phyloP scores from a whole-genome alignment of 2,113 vertebrate genomes.

The Tetraodon nigroviridis region DNA sequence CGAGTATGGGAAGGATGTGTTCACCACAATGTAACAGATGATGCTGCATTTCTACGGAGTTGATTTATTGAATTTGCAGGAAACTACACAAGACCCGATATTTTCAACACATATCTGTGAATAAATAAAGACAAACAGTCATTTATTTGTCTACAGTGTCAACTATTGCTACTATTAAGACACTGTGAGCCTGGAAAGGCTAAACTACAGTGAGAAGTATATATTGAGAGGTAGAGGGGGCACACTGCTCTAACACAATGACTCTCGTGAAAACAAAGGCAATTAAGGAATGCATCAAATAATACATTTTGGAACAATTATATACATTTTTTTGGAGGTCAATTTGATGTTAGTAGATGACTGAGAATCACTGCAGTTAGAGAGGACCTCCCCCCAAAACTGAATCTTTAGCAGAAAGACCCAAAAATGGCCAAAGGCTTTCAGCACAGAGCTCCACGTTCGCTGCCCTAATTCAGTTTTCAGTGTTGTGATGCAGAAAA shows the following conservation, averaged over 20 bases:
- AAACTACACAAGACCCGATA: slow-evolving; percentile 21
- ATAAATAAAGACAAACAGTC: slow-evolving; percentile 7
- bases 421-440: slow-evolving; percentile 52
- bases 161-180: slow-evolving; percentile 34
- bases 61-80: slow-evolving; percentile 15
- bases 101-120: slow-evolving; percentile 17
- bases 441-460: slow-evolving; percentile 3
- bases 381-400: slow-evolving; percentile 32
- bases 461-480: slow-evolving; percentile 1
- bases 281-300: slow-evolving; percentile 5
- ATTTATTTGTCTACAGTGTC: slow-evolving; percentile 11
- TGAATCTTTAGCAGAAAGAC: slow-evolving; percentile 65
- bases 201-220: slow-evolving; percentile 43
- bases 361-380: slow-evolving; percentile 67
- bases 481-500: slow-evolving; percentile 12
- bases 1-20: slow-evolving; percentile 37
- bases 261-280: slow-evolving; percentile 41
- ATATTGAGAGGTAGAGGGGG: slow-evolving; percentile 36
- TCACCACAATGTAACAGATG: slow-evolving; percentile 16
- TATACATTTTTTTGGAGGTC: not conserved
- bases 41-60: slow-evolving; percentile 33
- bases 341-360: slow-evolving; percentile 26
- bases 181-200: slow-evolving; percentile 18
- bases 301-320: slow-evolving; percentile 2
- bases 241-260: slow-evolving; percentile 57